A percentile compares a stretch with the other conserved stretches of the same genome.
These are phyloP conservation scores for Phyllotreta cruciferae DNA, from an alignment of 2,888 invertebrate species.

Conservation along the genomic window DNA sequence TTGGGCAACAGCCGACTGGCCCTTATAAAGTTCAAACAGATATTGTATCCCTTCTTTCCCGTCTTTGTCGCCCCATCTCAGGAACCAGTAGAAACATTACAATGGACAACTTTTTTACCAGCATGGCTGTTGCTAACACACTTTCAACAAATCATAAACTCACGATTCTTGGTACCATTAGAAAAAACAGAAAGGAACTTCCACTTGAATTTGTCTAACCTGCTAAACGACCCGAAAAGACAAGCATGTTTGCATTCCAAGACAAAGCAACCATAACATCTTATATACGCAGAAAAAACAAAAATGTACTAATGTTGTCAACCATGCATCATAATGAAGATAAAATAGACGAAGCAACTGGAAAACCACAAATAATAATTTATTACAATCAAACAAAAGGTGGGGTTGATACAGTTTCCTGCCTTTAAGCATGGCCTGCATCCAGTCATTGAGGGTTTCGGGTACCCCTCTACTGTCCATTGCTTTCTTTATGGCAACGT, in stretches of 20 bases:
- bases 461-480: too few species aligned
- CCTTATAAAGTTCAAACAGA: conserved; percentile 1
- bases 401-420: neutral
- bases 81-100: neutral
- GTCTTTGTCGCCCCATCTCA: neutral
- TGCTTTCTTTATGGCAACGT: too few species aligned
- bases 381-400: neutral
- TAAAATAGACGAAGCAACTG: neutral
- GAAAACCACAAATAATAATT: neutral
- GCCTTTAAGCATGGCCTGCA: too few species aligned
- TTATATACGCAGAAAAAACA: neutral
- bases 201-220: neutral
- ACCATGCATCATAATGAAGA: neutral
- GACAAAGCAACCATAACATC: neutral
- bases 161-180: neutral
- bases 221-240: neutral
- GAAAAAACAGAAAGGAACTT: neutral
- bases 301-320: neutral
- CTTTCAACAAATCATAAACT: neutral
- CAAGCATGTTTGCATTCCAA: neutral
- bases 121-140: neutral
- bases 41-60: neutral
- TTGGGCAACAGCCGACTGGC: neutral
- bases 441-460: too few species aligned
- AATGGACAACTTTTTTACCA: neutral